Percentiles rank a stretch among this genome's conserved stretches.
Evolutionary conservation across 2,888 invertebrate species (phyloP).

Genomic region (Prosapia bicincta): DNA sequence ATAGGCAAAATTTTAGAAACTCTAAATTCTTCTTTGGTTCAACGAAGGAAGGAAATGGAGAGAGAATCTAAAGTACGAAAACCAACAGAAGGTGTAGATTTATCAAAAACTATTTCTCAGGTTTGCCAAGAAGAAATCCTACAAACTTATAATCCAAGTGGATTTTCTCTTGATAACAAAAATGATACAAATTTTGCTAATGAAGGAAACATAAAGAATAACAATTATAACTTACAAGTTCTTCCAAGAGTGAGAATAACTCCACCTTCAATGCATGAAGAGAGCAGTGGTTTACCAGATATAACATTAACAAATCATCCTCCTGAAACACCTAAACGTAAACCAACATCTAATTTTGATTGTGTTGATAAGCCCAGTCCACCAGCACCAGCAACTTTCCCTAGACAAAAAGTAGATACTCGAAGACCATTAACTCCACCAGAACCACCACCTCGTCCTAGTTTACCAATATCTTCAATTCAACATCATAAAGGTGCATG

Average conservation of each 20-base stretch:
- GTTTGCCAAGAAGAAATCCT: constrained; percentile 30
- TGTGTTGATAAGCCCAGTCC: constrained; percentile 11
- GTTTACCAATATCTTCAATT: constrained; percentile 34
- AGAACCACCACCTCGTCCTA: constrained; percentile 44
- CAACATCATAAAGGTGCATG: constrained; percentile 41
- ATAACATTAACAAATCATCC: constrained; percentile 15
- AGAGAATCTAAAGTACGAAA: constrained; percentile 26
- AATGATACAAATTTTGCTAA: not conserved
- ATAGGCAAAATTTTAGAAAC: constrained; percentile 44
- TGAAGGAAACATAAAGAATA: not conserved
- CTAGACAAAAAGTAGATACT: constrained; percentile 34
- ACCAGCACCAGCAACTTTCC: constrained; percentile 36
- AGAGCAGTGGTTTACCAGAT: constrained; percentile 17
- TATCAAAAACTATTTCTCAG: constrained; percentile 36
- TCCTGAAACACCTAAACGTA: constrained; percentile 26
- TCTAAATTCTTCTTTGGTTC: constrained; percentile 45
- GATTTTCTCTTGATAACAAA: constrained; percentile 7
- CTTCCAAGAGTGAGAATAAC: constrained; percentile 23
- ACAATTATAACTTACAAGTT: constrained; percentile 10
- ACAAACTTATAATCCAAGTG: constrained; percentile 24
- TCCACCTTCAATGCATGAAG: constrained; percentile 14
- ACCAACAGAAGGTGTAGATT: constrained; percentile 30
- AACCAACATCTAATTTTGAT: constrained; percentile 26
- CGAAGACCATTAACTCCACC: constrained; percentile 37
- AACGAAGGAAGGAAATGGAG: constrained; percentile 23